These are phyloP conservation scores for Cephus runcator DNA, from an alignment of 2,888 invertebrate species.

Conservation along the genomic window DNA sequence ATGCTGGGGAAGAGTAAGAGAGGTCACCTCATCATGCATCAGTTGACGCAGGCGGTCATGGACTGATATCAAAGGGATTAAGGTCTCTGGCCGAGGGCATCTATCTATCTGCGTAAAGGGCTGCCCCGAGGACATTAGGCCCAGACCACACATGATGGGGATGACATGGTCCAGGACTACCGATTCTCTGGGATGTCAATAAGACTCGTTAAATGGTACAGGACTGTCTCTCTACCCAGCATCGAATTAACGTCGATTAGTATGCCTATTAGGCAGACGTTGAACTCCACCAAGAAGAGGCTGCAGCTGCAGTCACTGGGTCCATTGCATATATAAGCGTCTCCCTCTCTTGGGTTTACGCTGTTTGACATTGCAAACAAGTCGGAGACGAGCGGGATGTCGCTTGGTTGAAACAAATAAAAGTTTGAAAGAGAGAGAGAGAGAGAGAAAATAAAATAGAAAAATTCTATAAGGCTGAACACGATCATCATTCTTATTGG, in stretches of 20 bases:
- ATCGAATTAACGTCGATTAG: constrained; percentile 62
- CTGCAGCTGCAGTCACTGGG: not conserved
- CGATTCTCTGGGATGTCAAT: constrained; percentile 41
- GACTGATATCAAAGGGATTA: not conserved
- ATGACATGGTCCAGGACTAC: not conserved
- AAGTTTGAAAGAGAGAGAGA: not conserved
- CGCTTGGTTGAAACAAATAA: not conserved
- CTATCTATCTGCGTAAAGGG: not conserved
- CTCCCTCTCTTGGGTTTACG: not conserved
- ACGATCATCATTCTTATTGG: not conserved
- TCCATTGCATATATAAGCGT: not conserved
- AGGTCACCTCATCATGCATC: not conserved
- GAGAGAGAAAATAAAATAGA: not conserved
- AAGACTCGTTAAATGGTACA: constrained; percentile 43
- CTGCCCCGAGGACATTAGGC: not conserved
- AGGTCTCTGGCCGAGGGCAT: not conserved
- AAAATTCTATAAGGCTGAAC: not conserved
- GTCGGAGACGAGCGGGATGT: not conserved
- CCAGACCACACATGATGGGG: constrained; percentile 1
- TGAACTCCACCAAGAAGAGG: constrained; percentile 40
- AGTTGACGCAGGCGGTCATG: not conserved
- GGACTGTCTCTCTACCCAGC: constrained; percentile 31
- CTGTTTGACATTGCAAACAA: not conserved
- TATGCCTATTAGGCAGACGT: constrained; percentile 61
- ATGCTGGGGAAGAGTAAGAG: not conserved